These are phyloP conservation scores for Onychostoma macrolepis DNA, from an alignment of 2,113 vertebrate species.

Conservation along the genomic window DNA sequence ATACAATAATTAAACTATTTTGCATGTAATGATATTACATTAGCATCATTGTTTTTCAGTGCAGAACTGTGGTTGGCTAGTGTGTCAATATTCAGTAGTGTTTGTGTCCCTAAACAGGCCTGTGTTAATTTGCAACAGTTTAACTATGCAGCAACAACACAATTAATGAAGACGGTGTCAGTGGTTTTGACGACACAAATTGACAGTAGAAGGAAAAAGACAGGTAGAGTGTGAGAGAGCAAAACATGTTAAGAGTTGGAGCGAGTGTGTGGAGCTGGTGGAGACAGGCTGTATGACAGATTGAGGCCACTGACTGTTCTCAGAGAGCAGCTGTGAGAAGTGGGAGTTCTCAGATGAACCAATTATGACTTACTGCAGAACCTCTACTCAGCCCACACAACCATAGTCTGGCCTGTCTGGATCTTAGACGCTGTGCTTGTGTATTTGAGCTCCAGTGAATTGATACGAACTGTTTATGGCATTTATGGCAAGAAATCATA, in stretches of 20 bases:
- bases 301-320: slow-evolving; percentile 74
- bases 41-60: neutral
- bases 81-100: neutral
- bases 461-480: neutral
- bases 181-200: neutral
- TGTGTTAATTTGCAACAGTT: neutral
- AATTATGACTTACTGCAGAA: slow-evolving; percentile 45
- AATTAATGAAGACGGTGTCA: slow-evolving; percentile 33
- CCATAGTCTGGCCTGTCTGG: slow-evolving; percentile 34
- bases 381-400: slow-evolving; percentile 28
- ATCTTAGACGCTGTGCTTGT: neutral
- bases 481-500: neutral
- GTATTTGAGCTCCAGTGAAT: neutral
- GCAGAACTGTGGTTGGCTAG: neutral
- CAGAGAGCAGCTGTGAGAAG: slow-evolving; percentile 69
- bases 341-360: slow-evolving; percentile 60
- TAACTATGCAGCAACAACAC: neutral
- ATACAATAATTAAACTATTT: neutral
- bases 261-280: slow-evolving; percentile 43
- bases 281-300: slow-evolving; percentile 69
- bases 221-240: neutral
- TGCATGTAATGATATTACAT: neutral
- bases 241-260: slow-evolving; percentile 21
- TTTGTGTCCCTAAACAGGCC: neutral
- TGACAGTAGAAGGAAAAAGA: neutral